Base-by-base conservation (phyloP, 2,888 invertebrate species). In the Timema podura region DNA sequence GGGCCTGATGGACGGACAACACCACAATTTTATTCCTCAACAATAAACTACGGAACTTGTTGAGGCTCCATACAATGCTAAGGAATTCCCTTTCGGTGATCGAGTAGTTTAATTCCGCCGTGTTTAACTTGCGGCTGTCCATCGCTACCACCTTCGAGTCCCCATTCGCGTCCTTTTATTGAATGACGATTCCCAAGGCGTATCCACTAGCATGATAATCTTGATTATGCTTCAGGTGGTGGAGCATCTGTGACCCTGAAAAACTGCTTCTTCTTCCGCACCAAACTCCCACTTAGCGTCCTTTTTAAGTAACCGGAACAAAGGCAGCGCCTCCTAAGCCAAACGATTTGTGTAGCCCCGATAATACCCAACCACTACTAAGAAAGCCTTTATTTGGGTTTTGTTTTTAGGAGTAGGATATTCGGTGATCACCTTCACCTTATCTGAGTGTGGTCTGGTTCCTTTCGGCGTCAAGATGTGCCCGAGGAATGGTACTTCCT, bases 1-100 rank as follows among this genome's bases (percentile, higher is more conserved):
- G 16, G 0, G 75, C 71, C 9, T 67, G 67, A 48, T 74, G 73
- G 30, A 75, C 75, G 0, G 73, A 73, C 13, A 70, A 64, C 8
- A 75, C 59, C 7, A 65, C 70, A 61, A 76, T 70, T 16, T 47
- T 16, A 0, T 47, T 46, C 15, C 75, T 75, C 15, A 74, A 57
- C 0, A 75, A 46, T 57, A 71, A 73, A 5, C 68, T 70, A 30
- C 72, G 51, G 13, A 70, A 74, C 67, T 72, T 72, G n/a, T 67
- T 54, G 10, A 76, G 11, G 5, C 73, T 69, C 64, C 69, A 74
- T 6, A 76, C 72, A 1, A 73, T 57, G 5, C 72, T 70, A 5
- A 75, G 66, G 1, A 69, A 49, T 48, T 75, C 75, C 46, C 72
- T 74, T 48, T 75, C 74, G 1, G 68, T 72, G 11, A 67, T 69